phyloP scores from a whole-genome alignment of 2,888 invertebrate species.

The Chrysina gloriosa region DNA sequence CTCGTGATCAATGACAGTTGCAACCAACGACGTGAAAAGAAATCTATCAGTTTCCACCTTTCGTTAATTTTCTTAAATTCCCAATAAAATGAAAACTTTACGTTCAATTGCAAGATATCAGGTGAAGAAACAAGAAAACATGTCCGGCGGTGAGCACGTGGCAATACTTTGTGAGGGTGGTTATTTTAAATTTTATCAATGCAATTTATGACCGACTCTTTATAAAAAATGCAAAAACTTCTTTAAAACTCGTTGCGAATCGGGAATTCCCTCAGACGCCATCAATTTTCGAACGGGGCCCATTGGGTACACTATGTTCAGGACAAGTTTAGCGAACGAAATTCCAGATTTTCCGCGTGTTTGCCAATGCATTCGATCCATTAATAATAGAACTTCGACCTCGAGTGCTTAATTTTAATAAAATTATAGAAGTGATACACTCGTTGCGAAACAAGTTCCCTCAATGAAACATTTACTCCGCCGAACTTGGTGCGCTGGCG shows the following conservation, averaged over 20 bases:
- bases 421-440: constrained; percentile 28
- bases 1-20: no score
- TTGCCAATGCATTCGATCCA: constrained; percentile 28
- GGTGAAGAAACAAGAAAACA: no score
- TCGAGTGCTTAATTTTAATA: constrained; percentile 24
- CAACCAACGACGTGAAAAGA: no score
- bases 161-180: no score
- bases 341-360: constrained; percentile 23
- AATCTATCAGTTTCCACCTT: no score
- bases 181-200: constrained; percentile 23
- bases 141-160: no score
- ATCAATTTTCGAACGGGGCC: constrained; percentile 3
- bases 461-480: constrained; percentile 23
- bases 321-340: constrained; percentile 3
- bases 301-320: background rate
- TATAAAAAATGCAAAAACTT: constrained; percentile 25
- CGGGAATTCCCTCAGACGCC: constrained; percentile 10
- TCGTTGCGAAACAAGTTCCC: constrained; percentile 16
- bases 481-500: background rate
- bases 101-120: background rate
- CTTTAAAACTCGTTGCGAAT: constrained; percentile 23
- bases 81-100: background rate
- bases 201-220: constrained; percentile 23
- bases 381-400: constrained; percentile 24
- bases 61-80: background rate